These are phyloP conservation scores for Pseudocheirus occidentalis DNA, from an alignment of 2,797 vertebrate genomes.

Conservation along the genomic window DNA sequence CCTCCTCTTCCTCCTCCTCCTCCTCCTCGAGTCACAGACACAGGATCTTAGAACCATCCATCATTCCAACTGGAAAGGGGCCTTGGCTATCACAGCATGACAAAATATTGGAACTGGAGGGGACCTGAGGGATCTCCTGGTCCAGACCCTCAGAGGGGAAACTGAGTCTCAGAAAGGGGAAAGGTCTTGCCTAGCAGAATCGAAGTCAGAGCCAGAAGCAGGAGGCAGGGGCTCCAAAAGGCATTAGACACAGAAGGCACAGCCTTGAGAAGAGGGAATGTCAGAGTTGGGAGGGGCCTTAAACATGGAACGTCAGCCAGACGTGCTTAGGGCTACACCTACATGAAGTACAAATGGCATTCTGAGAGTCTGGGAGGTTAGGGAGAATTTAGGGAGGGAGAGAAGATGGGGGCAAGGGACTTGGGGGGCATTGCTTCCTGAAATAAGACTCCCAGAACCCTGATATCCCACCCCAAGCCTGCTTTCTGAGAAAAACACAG, in stretches of 20 bases:
- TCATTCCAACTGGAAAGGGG: background rate
- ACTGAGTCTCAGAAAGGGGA: background rate
- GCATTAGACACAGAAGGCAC: too few species aligned
- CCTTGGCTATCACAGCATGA: background rate
- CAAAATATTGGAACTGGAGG: background rate
- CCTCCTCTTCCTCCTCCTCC: background rate
- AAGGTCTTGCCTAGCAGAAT: background rate
- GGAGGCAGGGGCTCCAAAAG: background rate
- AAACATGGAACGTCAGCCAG: background rate
- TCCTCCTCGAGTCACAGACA: background rate
- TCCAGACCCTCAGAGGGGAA: background rate
- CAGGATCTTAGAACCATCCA: background rate
- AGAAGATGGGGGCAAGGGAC: constrained; percentile 41
- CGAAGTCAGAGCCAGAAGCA: background rate
- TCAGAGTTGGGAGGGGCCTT: background rate
- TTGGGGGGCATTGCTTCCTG: constrained; percentile 41
- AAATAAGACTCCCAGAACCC: background rate
- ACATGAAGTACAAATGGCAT: background rate
- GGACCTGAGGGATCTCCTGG: background rate
- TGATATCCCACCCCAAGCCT: background rate
- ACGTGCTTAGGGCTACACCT: background rate
- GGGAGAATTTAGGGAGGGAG: constrained; percentile 58
- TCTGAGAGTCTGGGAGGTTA: background rate
- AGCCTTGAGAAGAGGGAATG: background rate
- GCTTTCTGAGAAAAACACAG: background rate